A percentile compares a stretch with the other conserved stretches of the same genome.
These are phyloP conservation scores for Mimas tiliae DNA, from an alignment of 2,888 invertebrate genomes.

Conservation along the genomic window DNA sequence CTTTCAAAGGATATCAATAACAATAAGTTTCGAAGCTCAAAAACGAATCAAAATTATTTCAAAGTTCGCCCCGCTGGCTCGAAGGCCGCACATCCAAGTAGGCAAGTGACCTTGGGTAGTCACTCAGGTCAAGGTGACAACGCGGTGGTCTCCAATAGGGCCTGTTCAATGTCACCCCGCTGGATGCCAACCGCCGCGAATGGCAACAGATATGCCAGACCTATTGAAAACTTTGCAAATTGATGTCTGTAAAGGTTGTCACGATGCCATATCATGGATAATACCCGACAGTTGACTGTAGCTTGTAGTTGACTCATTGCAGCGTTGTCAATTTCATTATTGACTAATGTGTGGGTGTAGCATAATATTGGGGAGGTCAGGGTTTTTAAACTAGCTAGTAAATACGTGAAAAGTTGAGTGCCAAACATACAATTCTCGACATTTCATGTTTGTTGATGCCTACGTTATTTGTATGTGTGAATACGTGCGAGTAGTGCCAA, in stretches of 20 bases:
- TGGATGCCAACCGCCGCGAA: slow-evolving; percentile 32
- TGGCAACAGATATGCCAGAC: slow-evolving; percentile 40
- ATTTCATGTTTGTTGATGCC: neutral
- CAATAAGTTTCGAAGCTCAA: slow-evolving; percentile 16
- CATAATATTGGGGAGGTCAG: slow-evolving; percentile 5
- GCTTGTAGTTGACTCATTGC: slow-evolving; percentile 10
- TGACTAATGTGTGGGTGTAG: slow-evolving; percentile 14
- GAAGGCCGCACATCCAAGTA: slow-evolving; percentile 29
- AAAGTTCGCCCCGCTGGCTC: slow-evolving; percentile 24
- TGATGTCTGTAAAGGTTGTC: slow-evolving; percentile 16
- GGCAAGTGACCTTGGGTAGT: slow-evolving; percentile 57
- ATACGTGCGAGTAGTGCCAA: neutral
- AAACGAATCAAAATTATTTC: slow-evolving; percentile 16
- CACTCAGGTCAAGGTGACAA: slow-evolving; percentile 59
- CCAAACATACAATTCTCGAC: neutral
- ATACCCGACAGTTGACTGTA: slow-evolving; percentile 8
- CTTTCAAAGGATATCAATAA: slow-evolving; percentile 22
- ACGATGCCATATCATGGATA: neutral
- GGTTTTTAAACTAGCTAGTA: neutral
- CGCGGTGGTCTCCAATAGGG: slow-evolving; percentile 50
- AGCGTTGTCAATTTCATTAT: slow-evolving; percentile 21
- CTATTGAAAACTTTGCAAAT: slow-evolving; percentile 24
- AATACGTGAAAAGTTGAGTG: neutral
- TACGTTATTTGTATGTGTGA: neutral
- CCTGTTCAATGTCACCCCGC: slow-evolving; percentile 52